Evolutionary conservation across 2,888 invertebrate species (phyloP), one percentile per base, ranked within the genome.

Genomic region (Drosophila parthenogenetica): DNA sequence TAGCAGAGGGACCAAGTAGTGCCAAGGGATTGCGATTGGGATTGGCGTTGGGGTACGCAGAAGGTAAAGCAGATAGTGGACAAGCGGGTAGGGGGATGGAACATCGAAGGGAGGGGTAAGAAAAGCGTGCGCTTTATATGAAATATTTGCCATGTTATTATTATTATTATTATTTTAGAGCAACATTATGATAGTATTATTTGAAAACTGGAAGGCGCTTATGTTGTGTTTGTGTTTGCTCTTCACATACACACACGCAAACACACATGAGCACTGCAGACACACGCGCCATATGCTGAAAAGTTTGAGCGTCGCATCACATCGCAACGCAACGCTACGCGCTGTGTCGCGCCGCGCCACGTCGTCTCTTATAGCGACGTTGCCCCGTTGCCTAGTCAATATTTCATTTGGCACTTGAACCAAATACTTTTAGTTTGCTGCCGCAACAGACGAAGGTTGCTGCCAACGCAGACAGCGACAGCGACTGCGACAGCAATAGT

Each of bases 361-460:
- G 35, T 13, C 68, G 73, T 75, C 77, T 77, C 69, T 69, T 37
- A 42, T 32, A 57, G 62, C 74, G 51, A 50, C 48, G 68, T 13
- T 54, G 40, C 7, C 43, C 32, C 54, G 57, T 80, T 85, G 88
- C 84, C 79, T 78, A 80, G 84, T 84, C 84, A 84, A 84, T 84
- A 88, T 87, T 85, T 89, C 79, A 79, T 79, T 85, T 85, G 85
- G 85, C 85, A 85, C 85, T 89, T 89, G 85, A 85, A 81, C 85
- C 82, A 85, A 85, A 85, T 89, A 89, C 89, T 87, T 85, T 87
- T 74, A 87, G 87, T 87, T 85, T 73, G 77, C 77, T 81, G 77
- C 74, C 69, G 50, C 42, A 49, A 69, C 77, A 64, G 61, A 63
- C 78, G 81, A 81, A 81, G 81, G 81, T 81, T 85, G 81, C 70